A percentile compares a stretch with the other conserved stretches of the same genome.
Conservation (phyloP, 2,797 vertebrate species). For the Arnoldichthys spilopterus region DNA sequence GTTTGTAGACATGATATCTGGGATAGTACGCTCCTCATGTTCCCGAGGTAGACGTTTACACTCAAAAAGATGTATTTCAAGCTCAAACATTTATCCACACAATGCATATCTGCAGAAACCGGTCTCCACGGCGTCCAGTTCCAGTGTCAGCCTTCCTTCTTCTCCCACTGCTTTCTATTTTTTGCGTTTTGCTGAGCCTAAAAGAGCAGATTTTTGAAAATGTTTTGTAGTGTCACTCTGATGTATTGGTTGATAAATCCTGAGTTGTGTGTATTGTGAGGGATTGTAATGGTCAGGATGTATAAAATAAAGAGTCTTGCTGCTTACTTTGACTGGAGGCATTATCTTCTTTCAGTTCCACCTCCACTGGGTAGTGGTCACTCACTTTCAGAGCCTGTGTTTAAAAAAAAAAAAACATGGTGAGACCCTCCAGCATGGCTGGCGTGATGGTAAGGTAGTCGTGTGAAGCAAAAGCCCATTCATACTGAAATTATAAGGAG, state of each 20-base stretch:
- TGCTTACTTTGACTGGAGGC: constrained; percentile 1
- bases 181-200: not conserved
- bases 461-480: too few relatives aligned
- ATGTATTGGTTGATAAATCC: not conserved
- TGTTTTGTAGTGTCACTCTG: not conserved
- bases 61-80: constrained; percentile 50
- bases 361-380: constrained; percentile 79
- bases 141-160: not conserved
- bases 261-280: not conserved
- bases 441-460: too few relatives aligned
- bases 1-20: constrained; percentile 15
- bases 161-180: not conserved
- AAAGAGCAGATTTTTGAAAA: not conserved
- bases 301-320: constrained; percentile 40
- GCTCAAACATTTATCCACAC: constrained; percentile 66
- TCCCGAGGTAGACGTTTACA: not conserved
- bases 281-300: not conserved
- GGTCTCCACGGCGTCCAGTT: too few relatives aligned
- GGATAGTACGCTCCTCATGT: not conserved
- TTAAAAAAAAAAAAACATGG: too few relatives aligned
- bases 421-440: too few relatives aligned
- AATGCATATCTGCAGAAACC: constrained; percentile 57
- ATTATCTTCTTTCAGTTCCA: constrained; percentile 64
- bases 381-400: constrained; percentile 72
- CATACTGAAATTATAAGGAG: too few relatives aligned